Base-by-base conservation (phyloP, 35 echinoderm and acorn worm genomes). In the Lytechinus variegatus region DNA sequence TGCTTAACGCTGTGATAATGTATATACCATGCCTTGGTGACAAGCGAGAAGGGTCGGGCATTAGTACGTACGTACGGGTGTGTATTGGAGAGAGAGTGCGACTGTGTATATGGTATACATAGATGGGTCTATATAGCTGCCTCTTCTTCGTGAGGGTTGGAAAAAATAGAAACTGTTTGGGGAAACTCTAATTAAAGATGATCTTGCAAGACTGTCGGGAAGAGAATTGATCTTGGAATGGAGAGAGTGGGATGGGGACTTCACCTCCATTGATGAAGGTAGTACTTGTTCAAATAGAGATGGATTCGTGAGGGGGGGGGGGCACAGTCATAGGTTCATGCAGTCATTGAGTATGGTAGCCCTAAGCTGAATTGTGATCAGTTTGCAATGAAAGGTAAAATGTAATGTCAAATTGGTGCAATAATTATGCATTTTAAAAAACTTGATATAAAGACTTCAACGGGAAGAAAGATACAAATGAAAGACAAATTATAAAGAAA, bases 151-250 rank as follows among this genome's bases (percentile, higher is more conserved):
- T 4, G 66, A 44, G 21, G 66, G 66, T 79, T 24, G 66, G 21
- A 79, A 79, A 44, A 24, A 79, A 79, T 79, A 79, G 66, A 79
- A 79, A 79, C n/a, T 24, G 66, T 79, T 79, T 79, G 66, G 19
- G 66, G 66, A 79, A 79, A 79, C 66, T 79, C 66, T 79, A 79
- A 79, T 79, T 79, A 79, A 79, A 79, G 66, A 79, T 79, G 66
- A 79, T 79, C 66, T 79, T 79, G 66, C 66, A 24, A 79, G 66
- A 79, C 66, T 79, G 66, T 6, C 66, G 66, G n/a, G 66, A 24
- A 79, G 66, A 79, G n/a, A 79, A 79, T 79, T 79, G 66, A 79
- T 79, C 66, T 79, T 79, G n/a, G 66, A 6, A 79, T 79, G 66
- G 66, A 79, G 66, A 79, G 66, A 16, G 66, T 79, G 19, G 33